These are phyloP conservation scores for Ellobius talpinus DNA, from an alignment of 2,113 vertebrate genomes.

Conservation along the genomic window DNA sequence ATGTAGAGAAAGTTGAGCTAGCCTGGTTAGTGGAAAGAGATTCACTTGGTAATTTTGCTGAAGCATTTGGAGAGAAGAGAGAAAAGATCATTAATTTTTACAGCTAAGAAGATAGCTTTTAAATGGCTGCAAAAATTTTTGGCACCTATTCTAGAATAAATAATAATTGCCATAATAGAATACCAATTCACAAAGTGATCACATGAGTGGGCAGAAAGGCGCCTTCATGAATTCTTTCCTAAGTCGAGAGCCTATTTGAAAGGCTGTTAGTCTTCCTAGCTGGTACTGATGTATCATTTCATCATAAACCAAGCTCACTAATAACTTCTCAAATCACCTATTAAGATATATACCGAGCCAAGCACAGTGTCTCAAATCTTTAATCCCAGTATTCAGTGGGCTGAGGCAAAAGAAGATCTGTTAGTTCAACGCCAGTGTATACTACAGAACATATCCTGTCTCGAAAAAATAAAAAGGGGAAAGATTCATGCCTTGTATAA, in stretches of 20 bases:
- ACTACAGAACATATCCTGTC: not conserved
- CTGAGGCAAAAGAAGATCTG: not conserved
- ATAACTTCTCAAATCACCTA: constrained; percentile 49
- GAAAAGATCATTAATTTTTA: constrained; percentile 25
- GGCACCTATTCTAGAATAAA: constrained; percentile 42
- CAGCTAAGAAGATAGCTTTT: constrained; percentile 12
- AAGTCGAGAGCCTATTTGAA: constrained; percentile 8
- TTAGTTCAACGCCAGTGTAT: not conserved
- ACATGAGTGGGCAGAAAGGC: not conserved
- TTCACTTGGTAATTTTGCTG: not conserved
- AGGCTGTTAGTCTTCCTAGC: not conserved
- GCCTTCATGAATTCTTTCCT: not conserved
- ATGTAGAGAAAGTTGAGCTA: not conserved
- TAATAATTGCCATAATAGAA: constrained; percentile 44
- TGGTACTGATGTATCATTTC: constrained; percentile 40
- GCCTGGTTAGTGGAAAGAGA: not conserved
- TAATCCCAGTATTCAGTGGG: not conserved
- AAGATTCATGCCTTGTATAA: constrained; percentile 4
- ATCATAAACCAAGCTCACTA: constrained; percentile 58
- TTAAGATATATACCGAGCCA: not conserved
- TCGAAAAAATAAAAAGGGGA: not conserved
- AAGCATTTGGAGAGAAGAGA: not conserved
- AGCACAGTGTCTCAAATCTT: not conserved
- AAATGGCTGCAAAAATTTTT: constrained; percentile 53
- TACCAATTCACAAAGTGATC: constrained; percentile 34